Percentiles rank a stretch among this genome's conserved stretches.
Conservation (phyloP, 2,113 vertebrate genomes). For the Channa maculata region DNA sequence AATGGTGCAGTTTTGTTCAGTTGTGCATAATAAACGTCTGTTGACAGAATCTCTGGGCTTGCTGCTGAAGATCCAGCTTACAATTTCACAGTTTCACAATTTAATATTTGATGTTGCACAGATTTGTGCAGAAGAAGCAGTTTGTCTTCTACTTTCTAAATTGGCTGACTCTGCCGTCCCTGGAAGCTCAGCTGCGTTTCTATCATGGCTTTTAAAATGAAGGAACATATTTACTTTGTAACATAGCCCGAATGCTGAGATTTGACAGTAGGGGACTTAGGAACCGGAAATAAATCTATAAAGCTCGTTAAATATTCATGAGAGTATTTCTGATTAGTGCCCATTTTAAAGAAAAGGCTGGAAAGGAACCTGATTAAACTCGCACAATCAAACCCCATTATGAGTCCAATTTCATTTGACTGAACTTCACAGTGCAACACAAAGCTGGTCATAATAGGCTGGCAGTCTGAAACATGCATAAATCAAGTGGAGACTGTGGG, state of each 20-base stretch:
- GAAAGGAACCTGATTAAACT: slow-evolving; percentile 47
- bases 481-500: slow-evolving; percentile 1
- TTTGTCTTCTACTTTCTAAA: slow-evolving; percentile 28
- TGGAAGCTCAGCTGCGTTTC: neutral
- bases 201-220: slow-evolving; percentile 48
- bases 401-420: slow-evolving; percentile 44
- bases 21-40: neutral
- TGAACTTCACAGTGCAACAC: slow-evolving; percentile 4
- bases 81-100: slow-evolving; percentile 28
- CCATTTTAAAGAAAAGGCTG: slow-evolving; percentile 38
- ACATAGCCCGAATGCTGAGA: slow-evolving; percentile 5
- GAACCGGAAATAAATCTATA: slow-evolving; percentile 32
- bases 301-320: slow-evolving; percentile 64
- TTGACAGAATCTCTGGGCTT: neutral
- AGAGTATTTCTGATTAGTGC: slow-evolving; percentile 33
- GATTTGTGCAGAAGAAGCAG: slow-evolving; percentile 46
- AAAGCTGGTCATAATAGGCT: neutral
- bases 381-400: slow-evolving; percentile 41
- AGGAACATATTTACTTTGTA: slow-evolving; percentile 28
- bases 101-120: slow-evolving; percentile 51
- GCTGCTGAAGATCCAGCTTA: slow-evolving; percentile 15
- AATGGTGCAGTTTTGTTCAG: neutral
- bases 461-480: slow-evolving; percentile 5
- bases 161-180: neutral
- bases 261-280: slow-evolving; percentile 10